Conservation (phyloP, 2,113 vertebrate species). For the Aegypius monachus region DNA sequence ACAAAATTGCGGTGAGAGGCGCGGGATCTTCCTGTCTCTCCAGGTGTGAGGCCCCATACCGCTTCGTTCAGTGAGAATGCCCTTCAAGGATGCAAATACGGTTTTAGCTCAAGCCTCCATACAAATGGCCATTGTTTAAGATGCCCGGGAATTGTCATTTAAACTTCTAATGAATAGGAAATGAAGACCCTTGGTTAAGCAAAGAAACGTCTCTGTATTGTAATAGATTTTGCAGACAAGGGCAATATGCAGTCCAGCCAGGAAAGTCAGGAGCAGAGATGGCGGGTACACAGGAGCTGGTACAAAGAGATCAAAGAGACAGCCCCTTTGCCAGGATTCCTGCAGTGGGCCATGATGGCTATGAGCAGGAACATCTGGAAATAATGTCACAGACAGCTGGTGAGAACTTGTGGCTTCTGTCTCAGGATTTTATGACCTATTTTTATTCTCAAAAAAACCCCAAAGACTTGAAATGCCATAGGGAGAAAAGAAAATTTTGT, state of each 20-base stretch:
- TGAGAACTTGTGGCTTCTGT: background rate
- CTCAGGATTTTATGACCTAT: background rate
- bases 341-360: background rate
- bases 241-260: background rate
- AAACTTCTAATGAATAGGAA: conserved; percentile 40
- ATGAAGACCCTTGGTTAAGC: conserved; percentile 17
- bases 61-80: conserved; percentile 12
- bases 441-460: background rate
- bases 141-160: conserved; percentile 23
- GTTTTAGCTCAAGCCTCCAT: background rate
- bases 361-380: conserved; percentile 46
- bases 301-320: background rate
- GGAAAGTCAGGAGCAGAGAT: background rate
- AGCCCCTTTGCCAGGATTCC: background rate
- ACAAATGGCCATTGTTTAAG: conserved; percentile 36
- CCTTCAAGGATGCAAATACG: conserved; percentile 64
- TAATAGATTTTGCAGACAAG: conserved; percentile 18
- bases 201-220: background rate
- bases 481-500: background rate
- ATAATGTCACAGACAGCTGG: background rate
- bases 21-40: conserved; percentile 29
- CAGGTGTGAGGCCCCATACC: conserved; percentile 45
- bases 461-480: background rate
- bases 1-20: background rate
- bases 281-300: background rate